phyloP scores from a whole-genome alignment of 2,797 vertebrate species.

The Acropternis orthonyx region DNA sequence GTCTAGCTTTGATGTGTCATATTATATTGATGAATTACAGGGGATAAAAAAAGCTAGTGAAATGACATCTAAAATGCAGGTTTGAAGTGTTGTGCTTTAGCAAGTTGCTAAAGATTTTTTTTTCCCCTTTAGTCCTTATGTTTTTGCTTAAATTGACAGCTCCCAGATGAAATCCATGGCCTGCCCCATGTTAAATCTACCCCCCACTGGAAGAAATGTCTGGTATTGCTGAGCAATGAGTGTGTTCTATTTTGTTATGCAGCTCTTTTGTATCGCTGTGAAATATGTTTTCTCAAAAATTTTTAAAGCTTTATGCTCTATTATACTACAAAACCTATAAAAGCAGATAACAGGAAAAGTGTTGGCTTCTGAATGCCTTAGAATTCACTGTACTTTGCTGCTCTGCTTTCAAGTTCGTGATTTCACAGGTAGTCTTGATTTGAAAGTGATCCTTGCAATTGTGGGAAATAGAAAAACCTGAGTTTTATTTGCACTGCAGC shows the following conservation, averaged over 20 bases:
- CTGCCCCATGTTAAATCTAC: background rate
- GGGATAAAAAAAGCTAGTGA: background rate
- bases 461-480: background rate
- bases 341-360: background rate
- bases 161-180: background rate
- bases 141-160: constrained; percentile 1
- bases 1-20: constrained; percentile 14
- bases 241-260: background rate
- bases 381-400: background rate
- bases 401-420: background rate
- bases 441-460: background rate
- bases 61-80: background rate
- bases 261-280: background rate
- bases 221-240: background rate
- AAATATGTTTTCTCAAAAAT: background rate
- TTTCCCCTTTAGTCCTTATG: background rate
- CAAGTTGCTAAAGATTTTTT: background rate
- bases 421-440: background rate
- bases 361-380: background rate
- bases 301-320: background rate
- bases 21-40: constrained; percentile 16
- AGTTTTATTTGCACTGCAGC: background rate
- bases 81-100: background rate
- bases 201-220: background rate
- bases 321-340: background rate